Evolutionary conservation across 2,797 vertebrate genomes (phyloP).

Genomic region (Leptoclinus maculatus): DNA sequence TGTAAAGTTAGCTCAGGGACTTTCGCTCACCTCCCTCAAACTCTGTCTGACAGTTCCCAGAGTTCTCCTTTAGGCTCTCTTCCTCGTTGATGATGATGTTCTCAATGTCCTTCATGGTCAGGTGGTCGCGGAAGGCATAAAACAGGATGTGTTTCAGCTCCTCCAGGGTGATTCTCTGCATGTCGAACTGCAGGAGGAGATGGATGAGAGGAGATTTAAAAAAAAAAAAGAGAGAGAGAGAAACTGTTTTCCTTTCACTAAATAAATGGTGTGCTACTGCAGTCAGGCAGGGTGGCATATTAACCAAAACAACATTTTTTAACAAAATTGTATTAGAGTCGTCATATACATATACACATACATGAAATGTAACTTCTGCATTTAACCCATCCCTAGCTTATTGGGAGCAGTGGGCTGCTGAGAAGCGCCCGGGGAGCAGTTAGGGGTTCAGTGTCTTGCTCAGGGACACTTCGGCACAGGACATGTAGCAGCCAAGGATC

Average conservation of each 20-base stretch:
- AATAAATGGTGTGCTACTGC: neutral
- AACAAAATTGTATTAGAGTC: too few species aligned
- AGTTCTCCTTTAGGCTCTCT: constrained; percentile 96
- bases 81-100: constrained; percentile 99
- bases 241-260: neutral
- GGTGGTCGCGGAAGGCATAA: constrained; percentile 96
- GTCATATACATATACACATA: too few species aligned
- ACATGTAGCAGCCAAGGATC: too few species aligned
- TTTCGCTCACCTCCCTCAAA: constrained; percentile 90
- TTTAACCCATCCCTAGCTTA: too few species aligned
- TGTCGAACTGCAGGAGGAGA: constrained; percentile 91
- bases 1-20: constrained; percentile 20
- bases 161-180: constrained; percentile 97
- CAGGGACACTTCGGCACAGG: too few species aligned
- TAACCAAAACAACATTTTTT: neutral
- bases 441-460: too few species aligned
- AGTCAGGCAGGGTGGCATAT: neutral
- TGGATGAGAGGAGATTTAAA: neutral
- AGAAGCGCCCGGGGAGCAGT: too few species aligned
- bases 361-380: too few species aligned
- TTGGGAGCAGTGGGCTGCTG: too few species aligned
- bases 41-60: constrained; percentile 96
- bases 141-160: constrained; percentile 99
- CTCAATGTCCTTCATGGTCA: constrained; percentile 99
- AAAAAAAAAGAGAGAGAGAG: neutral